Base-by-base conservation (phyloP, 1,140 invertebrate genomes). In the Ptiloglossa arizonensis region DNA sequence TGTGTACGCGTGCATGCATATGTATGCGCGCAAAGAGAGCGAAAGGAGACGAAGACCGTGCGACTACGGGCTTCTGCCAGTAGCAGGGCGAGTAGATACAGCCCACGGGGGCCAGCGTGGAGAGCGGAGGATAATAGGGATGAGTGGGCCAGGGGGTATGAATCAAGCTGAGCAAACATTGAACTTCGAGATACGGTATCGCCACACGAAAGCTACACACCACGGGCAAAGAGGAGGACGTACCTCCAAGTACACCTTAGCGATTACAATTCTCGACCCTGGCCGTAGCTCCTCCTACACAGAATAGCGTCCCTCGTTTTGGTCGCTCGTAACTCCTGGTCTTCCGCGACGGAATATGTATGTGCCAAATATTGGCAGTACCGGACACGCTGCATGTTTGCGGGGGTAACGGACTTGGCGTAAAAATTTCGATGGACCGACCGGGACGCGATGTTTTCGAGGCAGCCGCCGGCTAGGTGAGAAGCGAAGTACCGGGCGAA, bases 141-240 rank as follows among this genome's bases (percentile, higher is more conserved):
- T 79, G 82, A 85, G 86, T 88, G 86, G 85, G 79, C 87, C 74
- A 84, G 80, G 89, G 83, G 87, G 87, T 87, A 90, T 89, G 91
- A 92, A 93, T 93, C 92, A 92, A 93, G 91, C 91, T 93, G 90
- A 89, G 89, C 89, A 93, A 93, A 93, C 91, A 93, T 91, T 89
- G 86, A 90, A 92, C 89, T 91, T 88, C 82, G 88, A 91, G 92
- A 93, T 92, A 92, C 89, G 87, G 83, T 87, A 85, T 86, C 82
- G 85, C 80, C 82, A 63, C 74, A 81, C 64, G 79, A 71, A 80
- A 88, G 73, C 81, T 80, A 85, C 85, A 78, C 73, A 82, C 81
- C 63, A 35, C 80, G 67, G 76, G 63, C 79, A 86, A 86, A 86
- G 74, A 81, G 83, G 54, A 78, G 84, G 66, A 73, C 71, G 74